Percentiles rank a stretch among this genome's conserved stretches.
Evolutionary conservation across 2,113 vertebrate species (phyloP).

Genomic region (Dasyprocta punctata): DNA sequence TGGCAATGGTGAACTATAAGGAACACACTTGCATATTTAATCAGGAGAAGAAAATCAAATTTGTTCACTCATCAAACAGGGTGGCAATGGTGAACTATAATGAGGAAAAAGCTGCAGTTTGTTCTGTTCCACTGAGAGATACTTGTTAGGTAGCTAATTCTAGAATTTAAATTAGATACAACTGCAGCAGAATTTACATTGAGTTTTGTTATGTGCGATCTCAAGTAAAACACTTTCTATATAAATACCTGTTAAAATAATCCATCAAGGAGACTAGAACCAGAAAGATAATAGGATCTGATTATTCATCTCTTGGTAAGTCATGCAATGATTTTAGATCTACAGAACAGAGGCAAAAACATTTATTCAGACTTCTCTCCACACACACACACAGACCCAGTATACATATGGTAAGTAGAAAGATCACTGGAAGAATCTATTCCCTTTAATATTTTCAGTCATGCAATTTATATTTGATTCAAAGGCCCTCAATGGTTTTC

Average conservation of each 20-base stretch:
- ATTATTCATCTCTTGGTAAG: conserved; percentile 1
- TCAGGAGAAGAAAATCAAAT: not conserved
- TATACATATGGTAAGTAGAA: not conserved
- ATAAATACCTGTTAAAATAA: not conserved
- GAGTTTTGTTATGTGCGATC: not conserved
- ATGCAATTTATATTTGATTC: not conserved
- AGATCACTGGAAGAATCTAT: not conserved
- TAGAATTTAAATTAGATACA: not conserved
- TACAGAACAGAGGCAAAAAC: not conserved
- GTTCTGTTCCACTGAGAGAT: not conserved
- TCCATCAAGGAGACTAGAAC: not conserved
- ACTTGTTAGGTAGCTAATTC: conserved; percentile 36
- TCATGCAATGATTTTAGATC: not conserved
- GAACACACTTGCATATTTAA: not conserved
- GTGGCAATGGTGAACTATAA: not conserved
- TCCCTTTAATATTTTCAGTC: not conserved
- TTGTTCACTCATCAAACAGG: not conserved
- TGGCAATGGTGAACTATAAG: not conserved
- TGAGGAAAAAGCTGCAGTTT: not conserved
- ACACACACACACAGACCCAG: not conserved
- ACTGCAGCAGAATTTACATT: not conserved
- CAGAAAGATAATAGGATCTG: not conserved
- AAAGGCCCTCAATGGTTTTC: not conserved
- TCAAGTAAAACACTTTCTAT: not conserved
- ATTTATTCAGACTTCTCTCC: not conserved